Conservation (phyloP, 2,113 vertebrate species). For the Empidonax alnorum region DNA sequence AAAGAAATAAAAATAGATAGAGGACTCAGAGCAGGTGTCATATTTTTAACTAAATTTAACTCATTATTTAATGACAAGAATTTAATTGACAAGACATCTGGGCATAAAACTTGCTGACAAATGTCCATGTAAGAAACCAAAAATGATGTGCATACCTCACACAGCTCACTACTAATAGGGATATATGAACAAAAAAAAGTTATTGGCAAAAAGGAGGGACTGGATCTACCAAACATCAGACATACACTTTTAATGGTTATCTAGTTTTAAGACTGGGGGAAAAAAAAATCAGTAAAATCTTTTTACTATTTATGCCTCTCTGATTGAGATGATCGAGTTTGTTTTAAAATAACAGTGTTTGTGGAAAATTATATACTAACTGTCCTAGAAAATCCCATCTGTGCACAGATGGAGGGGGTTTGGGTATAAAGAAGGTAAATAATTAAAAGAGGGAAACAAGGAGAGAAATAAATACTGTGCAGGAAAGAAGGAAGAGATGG, state of each 20-base stretch:
- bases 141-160: background rate
- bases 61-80: background rate
- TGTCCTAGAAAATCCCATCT: constrained; percentile 48
- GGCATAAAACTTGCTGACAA: constrained; percentile 31
- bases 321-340: background rate
- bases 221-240: background rate
- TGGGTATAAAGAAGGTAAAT: background rate
- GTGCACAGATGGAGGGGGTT: background rate
- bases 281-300: background rate
- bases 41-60: constrained; percentile 32
- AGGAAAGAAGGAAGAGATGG: background rate
- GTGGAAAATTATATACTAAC: background rate
- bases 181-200: background rate
- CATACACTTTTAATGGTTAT: background rate
- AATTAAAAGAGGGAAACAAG: background rate
- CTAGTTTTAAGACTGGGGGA: background rate
- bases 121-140: background rate
- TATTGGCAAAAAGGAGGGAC: background rate
- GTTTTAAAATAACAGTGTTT: constrained; percentile 27
- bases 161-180: background rate
- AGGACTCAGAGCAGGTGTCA: background rate
- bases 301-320: background rate
- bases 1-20: constrained; percentile 33
- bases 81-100: constrained; percentile 8
- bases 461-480: background rate